These are phyloP conservation scores for Pygocentrus nattereri DNA, from an alignment of 2,797 vertebrate genomes.

Conservation along the genomic window DNA sequence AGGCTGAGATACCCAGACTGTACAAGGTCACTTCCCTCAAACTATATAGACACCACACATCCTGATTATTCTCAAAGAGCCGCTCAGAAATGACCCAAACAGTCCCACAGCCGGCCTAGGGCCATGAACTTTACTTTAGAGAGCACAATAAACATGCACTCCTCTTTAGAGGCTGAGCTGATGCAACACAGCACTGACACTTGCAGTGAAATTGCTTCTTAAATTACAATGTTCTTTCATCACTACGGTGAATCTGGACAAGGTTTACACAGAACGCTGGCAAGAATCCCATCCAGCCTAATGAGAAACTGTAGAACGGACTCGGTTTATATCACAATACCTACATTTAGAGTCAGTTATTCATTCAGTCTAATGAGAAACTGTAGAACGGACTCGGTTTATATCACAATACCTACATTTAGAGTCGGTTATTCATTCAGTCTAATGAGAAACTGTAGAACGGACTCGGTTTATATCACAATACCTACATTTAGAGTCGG, in stretches of 20 bases:
- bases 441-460: too few relatives aligned
- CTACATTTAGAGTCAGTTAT: too few relatives aligned
- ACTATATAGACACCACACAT: not conserved
- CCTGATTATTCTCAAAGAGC: not conserved
- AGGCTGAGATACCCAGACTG: not conserved
- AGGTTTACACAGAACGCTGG: not conserved
- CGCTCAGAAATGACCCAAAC: not conserved
- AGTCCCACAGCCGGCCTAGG: not conserved
- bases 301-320: not conserved
- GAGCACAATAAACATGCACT: not conserved
- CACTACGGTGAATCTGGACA: not conserved
- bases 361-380: too few relatives aligned
- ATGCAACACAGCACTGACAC: not conserved
- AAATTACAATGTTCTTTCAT: not conserved
- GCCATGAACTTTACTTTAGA: conserved; percentile 1
- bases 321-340: too few relatives aligned
- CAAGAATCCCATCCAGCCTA: not conserved
- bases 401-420: too few relatives aligned
- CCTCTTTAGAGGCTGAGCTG: not conserved
- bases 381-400: too few relatives aligned
- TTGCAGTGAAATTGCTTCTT: not conserved
- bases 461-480: too few relatives aligned
- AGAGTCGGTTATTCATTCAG: too few relatives aligned
- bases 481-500: too few relatives aligned
- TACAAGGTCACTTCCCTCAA: not conserved